Conservation (phyloP, 2,113 vertebrate species). For the Phoenicopterus ruber region DNA sequence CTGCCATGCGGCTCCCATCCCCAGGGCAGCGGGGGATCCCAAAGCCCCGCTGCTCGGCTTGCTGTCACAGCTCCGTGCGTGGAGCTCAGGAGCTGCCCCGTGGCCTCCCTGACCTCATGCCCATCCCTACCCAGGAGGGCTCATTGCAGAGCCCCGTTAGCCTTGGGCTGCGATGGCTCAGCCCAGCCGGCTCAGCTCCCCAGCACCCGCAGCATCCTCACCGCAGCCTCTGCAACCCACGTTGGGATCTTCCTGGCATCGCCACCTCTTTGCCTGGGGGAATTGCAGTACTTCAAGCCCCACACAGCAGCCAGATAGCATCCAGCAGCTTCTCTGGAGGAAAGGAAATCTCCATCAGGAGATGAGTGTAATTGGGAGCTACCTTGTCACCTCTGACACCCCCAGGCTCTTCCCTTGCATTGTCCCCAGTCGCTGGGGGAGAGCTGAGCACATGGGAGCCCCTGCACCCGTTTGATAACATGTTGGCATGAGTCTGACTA, state of each 20-base stretch:
- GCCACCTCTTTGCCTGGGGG: not conserved
- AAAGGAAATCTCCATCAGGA: not conserved
- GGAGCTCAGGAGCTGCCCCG: not conserved
- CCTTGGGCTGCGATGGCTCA: rapidly evolving
- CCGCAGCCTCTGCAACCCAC: not conserved
- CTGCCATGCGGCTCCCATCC: rapidly evolving
- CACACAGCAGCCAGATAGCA: not conserved
- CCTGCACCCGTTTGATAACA: not conserved
- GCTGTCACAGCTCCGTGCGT: rapidly evolving
- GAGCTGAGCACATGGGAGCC: not conserved
- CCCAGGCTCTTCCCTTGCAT: not conserved
- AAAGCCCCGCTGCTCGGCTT: not conserved
- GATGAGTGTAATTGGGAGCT: not conserved
- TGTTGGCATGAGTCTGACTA: not conserved
- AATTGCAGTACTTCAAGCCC: not conserved
- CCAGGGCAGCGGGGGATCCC: not conserved
- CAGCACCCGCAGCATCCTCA: not conserved
- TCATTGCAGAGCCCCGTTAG: not conserved
- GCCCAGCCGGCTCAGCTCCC: not conserved
- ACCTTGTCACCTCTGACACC: not conserved
- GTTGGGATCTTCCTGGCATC: not conserved
- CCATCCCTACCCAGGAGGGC: not conserved
- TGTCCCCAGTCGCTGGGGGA: not conserved
- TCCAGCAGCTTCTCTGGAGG: not conserved
- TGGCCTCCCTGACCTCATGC: not conserved